Evolutionary conservation across 2,797 vertebrate species (phyloP).

Genomic region (Selene dorsalis): DNA sequence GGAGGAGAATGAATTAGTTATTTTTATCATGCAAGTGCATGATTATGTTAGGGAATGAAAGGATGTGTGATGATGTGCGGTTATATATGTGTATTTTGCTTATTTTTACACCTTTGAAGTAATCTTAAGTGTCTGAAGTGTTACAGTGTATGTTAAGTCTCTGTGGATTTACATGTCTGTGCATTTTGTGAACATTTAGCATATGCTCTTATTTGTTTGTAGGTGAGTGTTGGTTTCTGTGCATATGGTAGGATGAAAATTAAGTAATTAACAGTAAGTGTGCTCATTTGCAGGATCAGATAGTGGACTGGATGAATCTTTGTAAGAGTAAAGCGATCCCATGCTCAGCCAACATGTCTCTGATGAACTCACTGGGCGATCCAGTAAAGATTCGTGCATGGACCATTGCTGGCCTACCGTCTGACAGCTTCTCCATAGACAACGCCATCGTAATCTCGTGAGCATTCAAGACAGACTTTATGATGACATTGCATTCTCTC

Average conservation of each 20-base stretch:
- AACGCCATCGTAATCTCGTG: slow-evolving; percentile 93
- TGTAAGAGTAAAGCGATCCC: slow-evolving; percentile 87
- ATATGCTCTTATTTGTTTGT: neutral
- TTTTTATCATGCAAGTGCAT: slow-evolving; percentile 15
- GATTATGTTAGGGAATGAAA: neutral
- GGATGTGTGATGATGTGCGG: too few relatives aligned
- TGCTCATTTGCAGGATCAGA: slow-evolving; percentile 84
- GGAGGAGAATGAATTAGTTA: neutral
- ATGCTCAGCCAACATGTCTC: slow-evolving; percentile 88
- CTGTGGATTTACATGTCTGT: neutral
- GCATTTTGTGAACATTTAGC: neutral
- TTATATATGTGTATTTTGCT: neutral
- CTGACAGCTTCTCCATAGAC: slow-evolving; percentile 92
- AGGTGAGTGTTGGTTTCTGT: neutral
- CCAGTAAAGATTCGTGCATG: slow-evolving; percentile 89
- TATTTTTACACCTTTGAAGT: neutral
- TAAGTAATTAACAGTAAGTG: neutral
- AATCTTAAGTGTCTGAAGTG: too few relatives aligned
- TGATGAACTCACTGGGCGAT: slow-evolving; percentile 89
- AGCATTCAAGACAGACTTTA: slow-evolving; percentile 65
- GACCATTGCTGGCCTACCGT: slow-evolving; percentile 92
- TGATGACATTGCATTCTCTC: slow-evolving; percentile 51
- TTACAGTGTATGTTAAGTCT: neutral
- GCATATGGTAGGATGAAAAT: neutral
- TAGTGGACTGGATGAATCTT: slow-evolving; percentile 85